Evolutionary conservation across 2,797 vertebrate genomes (phyloP).

Genomic region (Catostomus latipinnis): DNA sequence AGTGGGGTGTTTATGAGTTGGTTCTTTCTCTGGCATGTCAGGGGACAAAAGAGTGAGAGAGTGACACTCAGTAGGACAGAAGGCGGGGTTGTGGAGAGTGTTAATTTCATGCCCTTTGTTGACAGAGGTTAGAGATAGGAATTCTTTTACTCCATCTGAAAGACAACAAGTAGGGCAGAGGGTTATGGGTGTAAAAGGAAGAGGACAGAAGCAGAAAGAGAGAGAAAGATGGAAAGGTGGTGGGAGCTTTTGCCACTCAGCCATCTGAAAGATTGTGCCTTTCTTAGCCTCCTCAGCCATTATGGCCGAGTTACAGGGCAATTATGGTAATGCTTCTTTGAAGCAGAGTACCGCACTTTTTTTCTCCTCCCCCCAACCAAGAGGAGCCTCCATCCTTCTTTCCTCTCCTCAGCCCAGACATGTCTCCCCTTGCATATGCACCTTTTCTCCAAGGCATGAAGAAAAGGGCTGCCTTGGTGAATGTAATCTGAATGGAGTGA

Average conservation of each 20-base stretch:
- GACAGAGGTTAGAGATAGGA: slow-evolving; percentile 81
- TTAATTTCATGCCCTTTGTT: slow-evolving; percentile 94
- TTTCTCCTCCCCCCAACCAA: slow-evolving; percentile 72
- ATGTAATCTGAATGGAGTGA: slow-evolving; percentile 55
- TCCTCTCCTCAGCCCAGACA: slow-evolving; percentile 51
- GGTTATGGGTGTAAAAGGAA: slow-evolving; percentile 78
- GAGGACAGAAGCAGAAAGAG: slow-evolving; percentile 74
- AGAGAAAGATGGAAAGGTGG: slow-evolving; percentile 75
- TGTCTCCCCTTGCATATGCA: slow-evolving; percentile 55
- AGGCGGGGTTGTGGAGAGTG: slow-evolving; percentile 78
- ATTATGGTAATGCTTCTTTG: slow-evolving; percentile 99
- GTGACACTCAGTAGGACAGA: slow-evolving; percentile 79
- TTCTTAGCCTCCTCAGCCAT: slow-evolving; percentile 85
- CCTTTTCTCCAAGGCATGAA: slow-evolving; percentile 53
- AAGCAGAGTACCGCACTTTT: slow-evolving; percentile 86
- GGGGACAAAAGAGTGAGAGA: slow-evolving; percentile 85
- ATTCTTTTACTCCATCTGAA: slow-evolving; percentile 87
- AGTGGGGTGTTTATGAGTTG: slow-evolving; percentile 36
- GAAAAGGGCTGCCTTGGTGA: slow-evolving; percentile 55
- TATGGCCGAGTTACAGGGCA: slow-evolving; percentile 95
- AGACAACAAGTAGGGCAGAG: slow-evolving; percentile 89
- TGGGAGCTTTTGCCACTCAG: slow-evolving; percentile 87
- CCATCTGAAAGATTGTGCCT: slow-evolving; percentile 91
- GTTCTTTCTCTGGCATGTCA: slow-evolving; percentile 67
- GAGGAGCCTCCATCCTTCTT: slow-evolving; percentile 50